Percentiles rank a stretch among this genome's conserved stretches.
Conservation (phyloP, 2,888 invertebrate species). For the Dryocosmus kuriphilus region DNA sequence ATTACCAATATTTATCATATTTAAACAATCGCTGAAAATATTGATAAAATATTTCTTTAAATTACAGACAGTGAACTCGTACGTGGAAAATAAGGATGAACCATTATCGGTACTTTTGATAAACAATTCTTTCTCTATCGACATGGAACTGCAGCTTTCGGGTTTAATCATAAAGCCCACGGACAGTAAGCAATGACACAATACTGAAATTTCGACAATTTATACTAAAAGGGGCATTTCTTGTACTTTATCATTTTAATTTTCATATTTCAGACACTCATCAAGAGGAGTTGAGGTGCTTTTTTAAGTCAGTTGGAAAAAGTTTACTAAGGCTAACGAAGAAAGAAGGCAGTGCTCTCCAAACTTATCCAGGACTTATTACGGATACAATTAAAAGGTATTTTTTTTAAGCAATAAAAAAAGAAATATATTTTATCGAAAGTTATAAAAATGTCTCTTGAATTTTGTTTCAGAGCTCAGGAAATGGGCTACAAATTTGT, state of each 20-base stretch:
- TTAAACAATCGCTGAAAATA: too few relatives aligned
- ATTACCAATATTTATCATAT: neutral
- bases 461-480: slow-evolving; percentile 70
- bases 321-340: slow-evolving; percentile 83
- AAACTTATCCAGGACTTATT: slow-evolving; percentile 83
- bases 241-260: neutral
- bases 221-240: too few relatives aligned
- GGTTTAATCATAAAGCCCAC: slow-evolving; percentile 77
- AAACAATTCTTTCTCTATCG: slow-evolving; percentile 81
- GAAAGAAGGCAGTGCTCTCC: slow-evolving; percentile 81
- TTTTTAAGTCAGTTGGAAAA: slow-evolving; percentile 84
- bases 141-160: slow-evolving; percentile 83
- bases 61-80: slow-evolving; percentile 66
- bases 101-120: slow-evolving; percentile 78
- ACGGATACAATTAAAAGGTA: slow-evolving; percentile 83
- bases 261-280: slow-evolving; percentile 74
- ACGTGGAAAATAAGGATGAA: slow-evolving; percentile 73
- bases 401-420: neutral
- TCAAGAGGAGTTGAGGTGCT: slow-evolving; percentile 84
- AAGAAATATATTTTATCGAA: neutral
- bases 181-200: slow-evolving; percentile 3
- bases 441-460: neutral
- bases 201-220: neutral
- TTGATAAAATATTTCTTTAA: slow-evolving; percentile 37
- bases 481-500: slow-evolving; percentile 74